phyloP scores from a whole-genome alignment of 1,140 invertebrate species.

The Drosophila teissieri region DNA sequence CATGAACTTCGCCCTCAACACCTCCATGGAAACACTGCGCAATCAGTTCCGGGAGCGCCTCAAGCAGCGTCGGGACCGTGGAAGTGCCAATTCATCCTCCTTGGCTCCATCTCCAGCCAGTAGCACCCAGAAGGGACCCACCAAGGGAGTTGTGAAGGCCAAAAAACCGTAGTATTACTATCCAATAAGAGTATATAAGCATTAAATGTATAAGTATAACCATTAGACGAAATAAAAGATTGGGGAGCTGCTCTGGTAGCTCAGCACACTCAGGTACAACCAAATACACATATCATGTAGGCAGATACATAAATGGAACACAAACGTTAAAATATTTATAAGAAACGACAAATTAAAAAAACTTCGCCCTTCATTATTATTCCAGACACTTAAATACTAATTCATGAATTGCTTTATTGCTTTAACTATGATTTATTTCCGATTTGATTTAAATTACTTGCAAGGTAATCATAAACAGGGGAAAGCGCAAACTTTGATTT shows the following conservation, averaged over 20 bases:
- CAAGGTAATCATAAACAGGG: neutral
- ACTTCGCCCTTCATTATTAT: too few relatives aligned
- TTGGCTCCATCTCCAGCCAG: neutral
- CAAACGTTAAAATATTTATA: too few relatives aligned
- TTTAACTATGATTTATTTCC: neutral
- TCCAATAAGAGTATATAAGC: neutral
- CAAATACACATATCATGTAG: too few relatives aligned
- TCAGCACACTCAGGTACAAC: too few relatives aligned
- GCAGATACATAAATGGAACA: too few relatives aligned
- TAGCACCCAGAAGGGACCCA: slow-evolving; percentile 2
- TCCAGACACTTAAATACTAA: too few relatives aligned
- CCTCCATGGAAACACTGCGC: slow-evolving; percentile 8
- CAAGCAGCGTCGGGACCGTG: slow-evolving; percentile 24
- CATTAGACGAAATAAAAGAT: too few relatives aligned
- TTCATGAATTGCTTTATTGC: too few relatives aligned
- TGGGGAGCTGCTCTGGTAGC: too few relatives aligned
- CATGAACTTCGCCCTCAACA: slow-evolving; percentile 64
- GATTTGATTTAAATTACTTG: too few relatives aligned
- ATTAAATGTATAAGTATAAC: neutral
- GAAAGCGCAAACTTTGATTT: neutral
- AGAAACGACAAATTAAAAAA: too few relatives aligned
- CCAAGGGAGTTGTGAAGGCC: slow-evolving; percentile 9
- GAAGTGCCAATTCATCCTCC: neutral
- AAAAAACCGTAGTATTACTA: neutral
- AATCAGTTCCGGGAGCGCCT: slow-evolving; percentile 53